Evolutionary conservation across 2,113 vertebrate species (phyloP), one percentile per base, ranked within the genome.

Genomic region (Chelonoidis abingdonii): DNA sequence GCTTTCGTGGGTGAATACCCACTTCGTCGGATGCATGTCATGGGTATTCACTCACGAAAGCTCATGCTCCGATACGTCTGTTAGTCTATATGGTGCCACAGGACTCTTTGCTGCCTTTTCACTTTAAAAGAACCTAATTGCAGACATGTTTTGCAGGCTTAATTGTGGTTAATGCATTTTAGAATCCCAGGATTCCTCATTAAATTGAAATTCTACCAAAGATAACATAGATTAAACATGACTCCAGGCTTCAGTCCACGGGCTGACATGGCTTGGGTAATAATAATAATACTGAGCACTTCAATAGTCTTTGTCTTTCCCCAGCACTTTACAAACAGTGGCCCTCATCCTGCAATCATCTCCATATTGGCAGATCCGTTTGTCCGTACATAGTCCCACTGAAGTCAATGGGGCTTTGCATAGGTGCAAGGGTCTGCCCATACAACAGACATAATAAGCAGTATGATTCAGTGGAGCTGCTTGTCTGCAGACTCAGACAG

Each of bases 241-340:
- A 38, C 47, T 89, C 44, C 44, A 44, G 72, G 25, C 35, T 72
- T 86, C 6, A 0, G 4, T 78, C 35, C 69, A 0, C 80, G 59
- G 52, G 19, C 47, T 89, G 80, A 53, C 6, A 21, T 6, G 86
- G 65, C 16, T 8, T 62, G 12, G 22, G 12, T 22, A 78, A 47
- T 47, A 27, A 78, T 27, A 27, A 1, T 47, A 78, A 78, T 47
- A 56, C 2, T 78, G 57, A 1, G 84, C 41, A 57, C 27, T n/a
- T 90, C 50, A 29, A 75, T 83, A 22, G 1, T 76, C 5, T 62
- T 5, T 41, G 7, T 0, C 0, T 13, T 83, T 29, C 5, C 5
- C 41, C 27, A 10, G 89, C 89, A 50, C 41, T 16, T 59, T 38
- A 38, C n/a, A 38, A 38, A 38, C 35, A 38, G 7, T 83, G 38